Conservation (phyloP, 2,113 vertebrate species). For the Cynopterus brachyotis region DNA sequence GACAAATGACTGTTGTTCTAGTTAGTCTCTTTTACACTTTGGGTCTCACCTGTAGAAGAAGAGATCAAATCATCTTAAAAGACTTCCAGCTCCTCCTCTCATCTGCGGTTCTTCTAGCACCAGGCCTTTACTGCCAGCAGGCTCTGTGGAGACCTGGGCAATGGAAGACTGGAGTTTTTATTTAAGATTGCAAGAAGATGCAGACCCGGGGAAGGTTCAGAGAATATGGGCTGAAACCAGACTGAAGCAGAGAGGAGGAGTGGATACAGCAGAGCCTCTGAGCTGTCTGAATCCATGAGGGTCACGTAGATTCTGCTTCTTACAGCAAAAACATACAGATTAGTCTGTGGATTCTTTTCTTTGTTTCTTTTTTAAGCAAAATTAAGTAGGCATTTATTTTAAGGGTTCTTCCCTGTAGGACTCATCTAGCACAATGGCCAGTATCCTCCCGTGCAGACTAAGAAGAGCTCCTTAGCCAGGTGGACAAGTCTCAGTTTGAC, state of each 20-base stretch:
- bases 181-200: background rate
- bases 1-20: background rate
- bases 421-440: background rate
- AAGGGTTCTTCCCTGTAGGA: background rate
- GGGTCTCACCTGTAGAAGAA: background rate
- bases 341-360: background rate
- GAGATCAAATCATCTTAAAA: background rate
- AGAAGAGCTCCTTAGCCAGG: background rate
- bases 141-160: background rate
- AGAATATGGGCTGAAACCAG: background rate
- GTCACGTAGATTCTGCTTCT: background rate
- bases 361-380: background rate
- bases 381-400: conserved; percentile 35
- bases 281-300: background rate
- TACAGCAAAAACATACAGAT: background rate
- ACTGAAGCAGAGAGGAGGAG: background rate
- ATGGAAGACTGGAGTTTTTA: background rate
- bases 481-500: background rate
- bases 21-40: background rate
- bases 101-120: background rate
- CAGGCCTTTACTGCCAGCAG: background rate
- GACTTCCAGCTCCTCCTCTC: background rate
- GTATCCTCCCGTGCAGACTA: background rate
- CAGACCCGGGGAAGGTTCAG: background rate
- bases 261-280: background rate